These are phyloP conservation scores for Echinarachnius parma DNA, from an alignment of 53 echinoderm and acorn worm genomes.

Conservation along the genomic window DNA sequence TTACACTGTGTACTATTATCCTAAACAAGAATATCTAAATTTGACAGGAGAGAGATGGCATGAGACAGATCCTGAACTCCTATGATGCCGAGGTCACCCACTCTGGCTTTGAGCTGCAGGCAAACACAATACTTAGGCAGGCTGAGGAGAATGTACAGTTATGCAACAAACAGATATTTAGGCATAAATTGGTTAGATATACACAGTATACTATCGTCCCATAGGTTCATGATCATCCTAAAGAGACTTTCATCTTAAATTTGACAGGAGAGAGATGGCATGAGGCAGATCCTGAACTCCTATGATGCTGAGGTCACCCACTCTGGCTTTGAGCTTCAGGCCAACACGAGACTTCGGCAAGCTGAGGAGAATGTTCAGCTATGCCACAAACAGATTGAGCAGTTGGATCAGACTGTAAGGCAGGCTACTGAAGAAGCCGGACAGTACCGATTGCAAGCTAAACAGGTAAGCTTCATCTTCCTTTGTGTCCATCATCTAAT, in stretches of 20 bases:
- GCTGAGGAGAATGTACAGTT: constrained; percentile 62
- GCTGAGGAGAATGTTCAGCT: constrained; percentile 62
- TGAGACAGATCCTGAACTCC: constrained; percentile 68
- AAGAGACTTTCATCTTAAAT: neutral
- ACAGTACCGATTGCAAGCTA: constrained; percentile 60
- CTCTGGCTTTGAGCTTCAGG: constrained; percentile 62
- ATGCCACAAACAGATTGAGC: constrained; percentile 67
- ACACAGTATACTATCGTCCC: too few relatives aligned
- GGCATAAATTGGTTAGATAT: too few relatives aligned
- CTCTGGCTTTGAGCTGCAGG: constrained; percentile 62
- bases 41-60: constrained; percentile 71
- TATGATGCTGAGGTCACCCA: constrained; percentile 68
- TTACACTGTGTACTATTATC: too few relatives aligned
- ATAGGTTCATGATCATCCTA: too few relatives aligned
- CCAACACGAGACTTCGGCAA: constrained; percentile 57
- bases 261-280: constrained; percentile 71
- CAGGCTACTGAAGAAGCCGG: constrained; percentile 49
- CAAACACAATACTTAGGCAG: constrained; percentile 56
- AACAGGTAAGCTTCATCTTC: constrained; percentile 43
- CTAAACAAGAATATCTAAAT: too few relatives aligned
- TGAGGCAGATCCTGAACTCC: constrained; percentile 68
- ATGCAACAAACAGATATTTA: constrained; percentile 64
- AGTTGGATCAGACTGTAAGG: constrained; percentile 53
- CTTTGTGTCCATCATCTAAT: too few relatives aligned
- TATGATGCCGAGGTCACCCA: constrained; percentile 68